Conservation (phyloP, 2,797 vertebrate genomes). For the Alauda arvensis region DNA sequence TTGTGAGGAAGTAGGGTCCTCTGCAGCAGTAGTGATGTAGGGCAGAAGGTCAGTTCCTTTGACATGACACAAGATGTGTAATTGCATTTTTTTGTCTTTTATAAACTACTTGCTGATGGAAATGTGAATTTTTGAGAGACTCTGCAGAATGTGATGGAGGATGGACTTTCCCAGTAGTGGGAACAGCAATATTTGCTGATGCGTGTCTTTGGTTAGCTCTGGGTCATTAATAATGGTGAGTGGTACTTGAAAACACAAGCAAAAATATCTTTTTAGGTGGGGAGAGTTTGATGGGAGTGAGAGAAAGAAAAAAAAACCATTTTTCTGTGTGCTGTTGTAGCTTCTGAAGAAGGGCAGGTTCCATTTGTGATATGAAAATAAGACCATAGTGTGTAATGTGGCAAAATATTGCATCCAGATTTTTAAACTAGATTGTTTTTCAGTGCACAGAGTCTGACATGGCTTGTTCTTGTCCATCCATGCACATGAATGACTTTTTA, state of each 20-base stretch:
- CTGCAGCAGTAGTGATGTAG: not conserved
- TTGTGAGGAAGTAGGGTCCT: not conserved
- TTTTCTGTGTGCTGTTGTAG: not conserved
- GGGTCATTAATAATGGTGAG: not conserved
- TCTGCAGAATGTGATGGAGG: not conserved
- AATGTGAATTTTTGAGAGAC: not conserved
- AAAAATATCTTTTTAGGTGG: not conserved
- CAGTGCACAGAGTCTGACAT: not conserved
- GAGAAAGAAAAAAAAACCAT: not conserved
- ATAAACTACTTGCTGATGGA: not conserved
- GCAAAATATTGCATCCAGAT: not conserved
- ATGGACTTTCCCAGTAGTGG: not conserved
- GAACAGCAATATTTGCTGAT: not conserved
- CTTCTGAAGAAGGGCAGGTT: not conserved
- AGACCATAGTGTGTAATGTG: not conserved
- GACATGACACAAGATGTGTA: not conserved
- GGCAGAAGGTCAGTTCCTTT: not conserved
- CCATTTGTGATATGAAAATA: accelerated
- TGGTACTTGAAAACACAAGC: not conserved
- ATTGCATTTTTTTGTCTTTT: not conserved
- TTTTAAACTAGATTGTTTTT: not conserved
- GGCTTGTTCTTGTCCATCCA: not conserved
- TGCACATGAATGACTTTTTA: not conserved
- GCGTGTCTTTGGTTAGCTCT: not conserved
- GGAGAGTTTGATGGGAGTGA: not conserved